phyloP scores from a whole-genome alignment of 1,140 invertebrate genomes.

The Nebria ingens region DNA sequence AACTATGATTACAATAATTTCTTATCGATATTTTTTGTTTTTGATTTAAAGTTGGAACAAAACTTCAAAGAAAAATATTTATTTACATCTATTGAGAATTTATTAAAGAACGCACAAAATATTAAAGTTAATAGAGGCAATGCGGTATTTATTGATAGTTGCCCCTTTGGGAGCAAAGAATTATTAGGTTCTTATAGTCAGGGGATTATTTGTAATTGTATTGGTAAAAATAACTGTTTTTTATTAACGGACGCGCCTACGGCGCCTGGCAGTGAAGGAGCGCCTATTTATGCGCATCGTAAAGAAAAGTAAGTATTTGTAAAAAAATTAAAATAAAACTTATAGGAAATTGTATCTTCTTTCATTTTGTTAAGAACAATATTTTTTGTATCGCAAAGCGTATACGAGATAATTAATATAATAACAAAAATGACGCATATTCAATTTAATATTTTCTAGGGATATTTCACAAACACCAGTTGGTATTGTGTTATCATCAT shows the following conservation, averaged over 20 bases:
- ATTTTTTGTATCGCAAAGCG: background rate
- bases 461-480: slow-evolving; percentile 29
- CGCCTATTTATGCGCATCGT: background rate
- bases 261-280: slow-evolving; percentile 47
- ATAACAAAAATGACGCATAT: background rate
- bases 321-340: no score
- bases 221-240: slow-evolving; percentile 40
- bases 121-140: background rate
- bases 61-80: background rate
- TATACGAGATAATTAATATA: background rate
- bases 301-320: background rate
- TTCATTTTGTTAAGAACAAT: background rate
- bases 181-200: slow-evolving; percentile 44
- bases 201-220: slow-evolving; percentile 44
- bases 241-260: slow-evolving; percentile 47
- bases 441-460: background rate
- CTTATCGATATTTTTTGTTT: background rate
- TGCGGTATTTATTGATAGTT: slow-evolving; percentile 31
- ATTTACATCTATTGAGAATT: background rate
- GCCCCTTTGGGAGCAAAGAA: slow-evolving; percentile 40
- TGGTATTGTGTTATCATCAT: slow-evolving; percentile 44
- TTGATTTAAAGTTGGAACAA: background rate
- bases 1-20: background rate
- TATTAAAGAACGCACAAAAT: background rate
- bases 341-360: no score